Evolutionary conservation across 2,113 vertebrate species (phyloP).

Genomic region (Corythaeola cristata): DNA sequence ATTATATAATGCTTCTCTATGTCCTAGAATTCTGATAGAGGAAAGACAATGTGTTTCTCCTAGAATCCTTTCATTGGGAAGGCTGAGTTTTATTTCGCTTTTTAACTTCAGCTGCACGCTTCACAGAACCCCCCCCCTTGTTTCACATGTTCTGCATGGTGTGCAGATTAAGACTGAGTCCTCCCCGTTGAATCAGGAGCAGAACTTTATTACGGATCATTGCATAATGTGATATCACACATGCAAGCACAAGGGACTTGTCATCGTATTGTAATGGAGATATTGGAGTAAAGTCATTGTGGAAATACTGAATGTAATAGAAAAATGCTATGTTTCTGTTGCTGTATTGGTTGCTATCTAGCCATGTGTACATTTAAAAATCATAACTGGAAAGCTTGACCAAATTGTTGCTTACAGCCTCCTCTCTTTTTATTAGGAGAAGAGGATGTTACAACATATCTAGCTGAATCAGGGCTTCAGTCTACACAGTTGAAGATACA

Average conservation of each 20-base stretch:
- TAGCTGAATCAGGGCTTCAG: neutral
- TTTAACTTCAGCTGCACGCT: neutral
- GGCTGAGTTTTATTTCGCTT: neutral
- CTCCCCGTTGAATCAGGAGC: neutral
- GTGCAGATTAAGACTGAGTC: neutral
- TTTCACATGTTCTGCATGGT: neutral
- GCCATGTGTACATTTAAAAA: neutral
- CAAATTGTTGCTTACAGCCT: neutral
- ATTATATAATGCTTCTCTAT: neutral
- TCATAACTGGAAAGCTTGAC: neutral
- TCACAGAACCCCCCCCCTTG: neutral
- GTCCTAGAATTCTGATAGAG: neutral
- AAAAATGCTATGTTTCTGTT: neutral
- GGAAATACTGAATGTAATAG: neutral
- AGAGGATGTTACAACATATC: neutral
- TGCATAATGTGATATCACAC: neutral
- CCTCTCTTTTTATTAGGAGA: neutral
- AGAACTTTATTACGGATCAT: neutral
- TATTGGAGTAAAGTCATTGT: neutral
- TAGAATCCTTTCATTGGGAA: neutral
- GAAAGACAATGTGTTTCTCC: neutral
- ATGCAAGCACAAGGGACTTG: neutral
- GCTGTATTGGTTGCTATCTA: neutral
- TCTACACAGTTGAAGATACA: neutral
- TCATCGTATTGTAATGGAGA: neutral